Evolutionary conservation across 2,113 vertebrate species (phyloP).

Genomic region (Gambusia holbrooki): DNA sequence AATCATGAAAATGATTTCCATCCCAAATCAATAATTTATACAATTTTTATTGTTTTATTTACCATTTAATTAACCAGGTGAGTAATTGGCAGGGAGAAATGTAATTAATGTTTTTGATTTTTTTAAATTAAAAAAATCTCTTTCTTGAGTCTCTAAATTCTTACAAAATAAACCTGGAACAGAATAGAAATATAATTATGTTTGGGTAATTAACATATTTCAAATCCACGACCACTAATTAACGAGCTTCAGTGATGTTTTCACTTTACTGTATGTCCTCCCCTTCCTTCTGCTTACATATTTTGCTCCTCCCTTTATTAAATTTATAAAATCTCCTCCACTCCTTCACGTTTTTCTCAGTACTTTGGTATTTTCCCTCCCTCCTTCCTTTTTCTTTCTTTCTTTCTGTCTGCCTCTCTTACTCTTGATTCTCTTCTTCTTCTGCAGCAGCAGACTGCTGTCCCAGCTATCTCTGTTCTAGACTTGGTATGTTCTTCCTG

Average conservation of each 20-base stretch:
- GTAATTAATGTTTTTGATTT: no score
- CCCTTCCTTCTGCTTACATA: slow-evolving; percentile 6
- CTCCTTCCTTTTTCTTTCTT: background rate
- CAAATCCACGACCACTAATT: background rate
- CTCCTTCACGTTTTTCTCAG: background rate
- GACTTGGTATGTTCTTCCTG: slow-evolving; percentile 98
- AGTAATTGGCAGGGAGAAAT: no score
- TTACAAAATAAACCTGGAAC: background rate
- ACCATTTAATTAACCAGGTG: no score
- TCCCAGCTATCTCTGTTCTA: slow-evolving; percentile 99
- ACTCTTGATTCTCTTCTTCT: slow-evolving; percentile 67
- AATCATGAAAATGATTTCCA: background rate
- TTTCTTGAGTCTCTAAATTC: background rate
- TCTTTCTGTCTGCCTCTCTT: slow-evolving; percentile 24
- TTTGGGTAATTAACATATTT: background rate
- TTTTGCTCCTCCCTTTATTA: slow-evolving; percentile 40
- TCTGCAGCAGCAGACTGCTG: slow-evolving; percentile 97
- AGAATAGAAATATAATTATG: background rate
- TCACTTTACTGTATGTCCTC: slow-evolving; percentile 76
- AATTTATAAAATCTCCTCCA: slow-evolving; percentile 43
- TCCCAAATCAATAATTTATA: no score
- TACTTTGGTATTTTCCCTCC: slow-evolving; percentile 25
- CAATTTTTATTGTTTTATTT: no score
- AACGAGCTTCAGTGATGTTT: slow-evolving; percentile 76
- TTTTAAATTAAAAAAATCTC: background rate